Evolutionary conservation across 2,797 vertebrate species (phyloP), one percentile per base, ranked within the genome.

Genomic region (Channallabes apus): DNA sequence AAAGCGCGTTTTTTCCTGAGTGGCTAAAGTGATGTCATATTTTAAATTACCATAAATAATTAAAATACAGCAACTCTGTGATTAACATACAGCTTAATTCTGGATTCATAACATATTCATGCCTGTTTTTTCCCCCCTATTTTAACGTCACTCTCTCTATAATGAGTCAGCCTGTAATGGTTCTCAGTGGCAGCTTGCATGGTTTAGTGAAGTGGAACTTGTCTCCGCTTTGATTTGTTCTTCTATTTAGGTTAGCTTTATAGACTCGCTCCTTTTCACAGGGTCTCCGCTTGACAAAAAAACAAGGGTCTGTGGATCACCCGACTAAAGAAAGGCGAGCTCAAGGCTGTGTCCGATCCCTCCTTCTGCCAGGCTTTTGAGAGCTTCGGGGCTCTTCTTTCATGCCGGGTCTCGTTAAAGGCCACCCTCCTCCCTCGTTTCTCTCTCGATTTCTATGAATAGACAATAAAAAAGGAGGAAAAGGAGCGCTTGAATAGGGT

Each of bases 171-270:
- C n/a, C 69, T 61, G 38, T 76, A 75, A 54, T 56, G 73, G 41
- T 54, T 67, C 75, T 76, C 64, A 61, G 69, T 84, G 72, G 69
- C 85, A 88, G 84, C 88, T 83, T 87, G 84, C 88, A 79, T 76
- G 89, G 87, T 87, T 89, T 86, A 90, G 65, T 91, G 86, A 90
- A 82, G 88, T 84, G 87, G 87, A 91, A 90, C 87, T 90, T 82
- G 82, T 90, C 85, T 88, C 86, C 80, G 89, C 88, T 91, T 92
- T 94, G 94, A 90, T 92, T 93, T 85, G 90, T 84, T 91, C 90
- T 20, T 92, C 93, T 92, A 93, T 94, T 93, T 89, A 92, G 91
- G 91, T 93, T 91, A 92, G 88, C 89, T 68, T 89, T 87, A 89
- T 87, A 84, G 75, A 82, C 69, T 77, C 41, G 35, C 65, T 86